Evolutionary conservation across 2,797 vertebrate species (phyloP), one percentile per base, ranked within the genome.

Genomic region (Neosalanx taihuensis): DNA sequence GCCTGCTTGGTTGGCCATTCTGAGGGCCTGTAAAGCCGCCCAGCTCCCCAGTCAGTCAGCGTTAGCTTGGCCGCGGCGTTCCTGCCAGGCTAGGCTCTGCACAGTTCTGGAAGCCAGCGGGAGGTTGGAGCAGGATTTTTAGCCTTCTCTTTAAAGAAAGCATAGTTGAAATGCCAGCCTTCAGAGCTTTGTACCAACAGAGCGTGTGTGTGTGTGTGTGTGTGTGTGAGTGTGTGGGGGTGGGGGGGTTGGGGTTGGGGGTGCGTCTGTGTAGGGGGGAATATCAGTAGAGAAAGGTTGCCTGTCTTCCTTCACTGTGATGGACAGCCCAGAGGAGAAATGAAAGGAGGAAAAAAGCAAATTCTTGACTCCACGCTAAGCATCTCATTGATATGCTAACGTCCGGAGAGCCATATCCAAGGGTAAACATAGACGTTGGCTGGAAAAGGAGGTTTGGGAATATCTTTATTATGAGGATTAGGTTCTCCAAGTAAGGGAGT

Each of bases 131-230:
- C 89, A 84, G 85, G 87, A 85, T 84, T 84, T 86, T 72, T 68
- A 72, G 75, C 78, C 81, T 87, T 87, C 61, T 88, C 83, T 81
- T 56, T 84, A 82, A 90, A 88, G 81, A 83, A 86, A 87, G 88
- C 90, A 87, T 89, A 85, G 86, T 83, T 91, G 90, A 88, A 91
- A 92, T 92, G 87, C 88, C 86, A 89, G 78, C 77, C 75, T 85
- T 90, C 74, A 80, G 75, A 82, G 78, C 83, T 89, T 80, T 86
- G 84, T 85, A 88, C 86, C 84, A 87, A 84, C 83, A 82, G 83
- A 76, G 76, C 83, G 80, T 30, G 79, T 77, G 64, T 72, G 76
- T 58, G 80, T 76, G 58, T 73, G 80, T 73, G 53, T 17, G 4
- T 5, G 37, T 31, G 58, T 9, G 80, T 72, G 53, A 6, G 1